Evolutionary conservation across 1,140 invertebrate species (phyloP), one percentile per base, ranked within the genome.

Genomic region (Chionoecetes opilio): DNA sequence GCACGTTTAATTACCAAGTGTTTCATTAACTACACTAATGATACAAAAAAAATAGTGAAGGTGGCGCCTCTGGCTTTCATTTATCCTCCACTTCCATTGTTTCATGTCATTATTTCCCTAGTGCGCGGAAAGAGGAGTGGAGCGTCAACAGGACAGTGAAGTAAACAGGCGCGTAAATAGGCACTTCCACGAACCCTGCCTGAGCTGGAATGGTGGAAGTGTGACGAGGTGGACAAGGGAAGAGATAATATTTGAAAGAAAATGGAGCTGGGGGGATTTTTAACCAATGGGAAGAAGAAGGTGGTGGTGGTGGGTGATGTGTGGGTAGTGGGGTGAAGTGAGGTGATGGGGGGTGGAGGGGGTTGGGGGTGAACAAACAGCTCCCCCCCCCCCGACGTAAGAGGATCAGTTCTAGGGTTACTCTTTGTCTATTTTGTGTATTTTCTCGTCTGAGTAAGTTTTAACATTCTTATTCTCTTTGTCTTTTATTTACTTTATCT

Each of bases 401-500:
- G 63, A 75, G 63, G 63, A 75, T 75, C 63, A 75, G 63, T 75
- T 75, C 0, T 26, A 75, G 63, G 63, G 63, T 75, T 26, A 75
- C 63, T 75, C 41, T 2, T 75, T 75, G 63, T 75, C 63, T 75
- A 75, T 75, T n/a, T 26, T n/a, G 63, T 75, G 63, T 75, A 75
- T 75, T 75, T 75, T 75, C 63, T 75, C 63, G 63, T 75, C 26
- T 75, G 63, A n/a, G 63, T 75, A 75, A 17, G 63, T n/a, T 75
- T n/a, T 75, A 75, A 75, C n/a, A 75, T 75, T 75, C 63, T 21
- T 9, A 63, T 21, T 63, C 53, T 63, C 17, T 75, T 26, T 75
- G 21, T 75, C 63, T 75, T 26, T 63, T 26, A n/a, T 26, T 75
- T 26, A n/a, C 63, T 75, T 26, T 75, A 17, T 75, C 63, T 75